Evolutionary conservation across 1,140 invertebrate species (phyloP).

Genomic region (Oreohelix idahoensis): DNA sequence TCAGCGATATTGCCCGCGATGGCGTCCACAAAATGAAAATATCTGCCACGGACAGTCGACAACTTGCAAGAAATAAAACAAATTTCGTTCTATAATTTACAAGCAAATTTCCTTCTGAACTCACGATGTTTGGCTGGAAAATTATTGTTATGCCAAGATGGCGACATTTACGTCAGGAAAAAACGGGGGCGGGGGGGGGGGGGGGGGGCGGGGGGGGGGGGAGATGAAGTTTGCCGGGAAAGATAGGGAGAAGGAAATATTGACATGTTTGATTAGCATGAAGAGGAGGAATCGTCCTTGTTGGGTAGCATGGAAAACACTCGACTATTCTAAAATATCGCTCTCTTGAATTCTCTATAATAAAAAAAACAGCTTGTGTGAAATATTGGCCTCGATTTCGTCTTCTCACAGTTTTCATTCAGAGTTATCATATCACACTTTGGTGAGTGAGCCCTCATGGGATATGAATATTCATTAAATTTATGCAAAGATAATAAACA

Average conservation of each 20-base stretch:
- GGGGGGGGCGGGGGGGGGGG: too few relatives aligned
- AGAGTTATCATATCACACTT: background rate
- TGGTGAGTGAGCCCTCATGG: background rate
- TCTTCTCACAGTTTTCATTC: background rate
- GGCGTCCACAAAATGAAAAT: background rate
- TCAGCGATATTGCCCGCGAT: background rate
- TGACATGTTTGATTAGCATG: background rate
- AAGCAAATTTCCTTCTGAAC: background rate
- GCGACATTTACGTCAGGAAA: background rate
- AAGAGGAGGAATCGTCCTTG: background rate
- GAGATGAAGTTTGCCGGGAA: too few relatives aligned
- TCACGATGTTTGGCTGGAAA: background rate
- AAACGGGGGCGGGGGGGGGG: too few relatives aligned
- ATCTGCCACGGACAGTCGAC: background rate
- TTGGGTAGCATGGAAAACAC: background rate
- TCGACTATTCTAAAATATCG: background rate
- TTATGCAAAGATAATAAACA: constrained; percentile 10
- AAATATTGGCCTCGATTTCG: background rate
- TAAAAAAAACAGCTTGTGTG: background rate
- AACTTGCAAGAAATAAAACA: background rate
- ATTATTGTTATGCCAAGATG: background rate
- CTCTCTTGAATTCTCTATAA: background rate
- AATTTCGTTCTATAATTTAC: background rate
- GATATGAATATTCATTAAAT: constrained; percentile 3
- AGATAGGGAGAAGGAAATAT: background rate